A percentile compares a stretch with the other conserved stretches of the same genome.
Conservation (phyloP, 2,113 vertebrate genomes). For the Delphinapterus leucas region DNA sequence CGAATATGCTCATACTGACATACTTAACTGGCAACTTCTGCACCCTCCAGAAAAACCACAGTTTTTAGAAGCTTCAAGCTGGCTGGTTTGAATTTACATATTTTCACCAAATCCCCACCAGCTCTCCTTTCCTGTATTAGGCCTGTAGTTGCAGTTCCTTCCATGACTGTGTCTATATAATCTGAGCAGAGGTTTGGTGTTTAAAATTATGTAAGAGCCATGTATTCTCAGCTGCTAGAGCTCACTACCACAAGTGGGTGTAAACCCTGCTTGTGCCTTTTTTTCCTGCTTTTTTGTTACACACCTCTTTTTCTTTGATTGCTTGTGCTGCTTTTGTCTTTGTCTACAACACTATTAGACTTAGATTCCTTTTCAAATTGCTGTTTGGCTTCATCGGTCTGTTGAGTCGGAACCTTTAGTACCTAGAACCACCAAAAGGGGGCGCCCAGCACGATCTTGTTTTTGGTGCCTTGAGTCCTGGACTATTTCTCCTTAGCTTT, state of each 20-base stretch:
- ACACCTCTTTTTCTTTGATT: neutral
- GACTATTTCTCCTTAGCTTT: neutral
- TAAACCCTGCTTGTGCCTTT: neutral
- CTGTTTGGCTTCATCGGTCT: neutral
- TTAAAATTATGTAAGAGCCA: neutral
- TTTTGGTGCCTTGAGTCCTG: neutral
- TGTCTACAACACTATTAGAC: neutral
- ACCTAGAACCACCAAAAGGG: neutral
- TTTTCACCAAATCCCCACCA: neutral
- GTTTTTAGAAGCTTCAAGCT: neutral
- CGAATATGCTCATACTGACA: neutral
- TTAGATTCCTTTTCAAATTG: neutral
- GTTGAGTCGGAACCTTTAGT: neutral
- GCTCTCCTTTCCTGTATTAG: neutral
- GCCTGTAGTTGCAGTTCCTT: neutral
- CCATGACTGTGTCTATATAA: neutral
- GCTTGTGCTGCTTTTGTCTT: neutral
- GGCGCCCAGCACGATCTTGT: neutral
- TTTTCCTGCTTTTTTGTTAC: neutral
- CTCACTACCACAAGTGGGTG: neutral
- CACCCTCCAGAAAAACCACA: neutral
- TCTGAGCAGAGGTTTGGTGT: neutral
- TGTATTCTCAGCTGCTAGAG: neutral
- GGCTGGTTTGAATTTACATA: neutral
- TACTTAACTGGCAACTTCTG: neutral